Conservation (phyloP, 2,888 invertebrate species). For the Sinodicranocentrus sp. region DNA sequence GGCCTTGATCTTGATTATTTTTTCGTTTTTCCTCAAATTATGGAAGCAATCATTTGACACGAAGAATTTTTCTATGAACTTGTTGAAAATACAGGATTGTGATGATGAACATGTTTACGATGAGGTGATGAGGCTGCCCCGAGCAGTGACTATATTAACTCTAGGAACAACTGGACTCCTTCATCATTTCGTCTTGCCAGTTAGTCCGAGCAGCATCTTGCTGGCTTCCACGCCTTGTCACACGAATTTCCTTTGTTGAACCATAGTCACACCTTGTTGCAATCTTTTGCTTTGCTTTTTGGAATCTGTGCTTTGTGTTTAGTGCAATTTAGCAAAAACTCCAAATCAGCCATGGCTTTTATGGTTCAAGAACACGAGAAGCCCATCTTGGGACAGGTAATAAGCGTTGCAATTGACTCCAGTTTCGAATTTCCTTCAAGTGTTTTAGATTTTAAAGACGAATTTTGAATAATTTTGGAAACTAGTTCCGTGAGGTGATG, state of each 20-base stretch:
- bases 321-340: slow-evolving; percentile 3
- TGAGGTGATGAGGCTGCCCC: not conserved
- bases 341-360: slow-evolving; percentile 62
- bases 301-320: slow-evolving; percentile 43
- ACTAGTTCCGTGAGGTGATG: slow-evolving; percentile 47
- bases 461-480: not conserved
- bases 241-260: not conserved
- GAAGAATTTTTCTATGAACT: not conserved
- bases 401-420: not conserved
- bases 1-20: slow-evolving; percentile 47
- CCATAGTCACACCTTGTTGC: not conserved
- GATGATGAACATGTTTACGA: slow-evolving; percentile 10
- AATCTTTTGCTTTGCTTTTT: slow-evolving; percentile 52
- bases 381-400: slow-evolving; percentile 51
- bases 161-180: not conserved
- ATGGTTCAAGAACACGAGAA: slow-evolving; percentile 54
- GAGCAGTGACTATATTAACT: slow-evolving; percentile 44
- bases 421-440: no score
- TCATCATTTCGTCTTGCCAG: slow-evolving; percentile 64
- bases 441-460: not conserved
- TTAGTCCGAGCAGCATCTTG: slow-evolving; percentile 60
- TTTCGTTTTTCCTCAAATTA: slow-evolving; percentile 3
- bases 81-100: not conserved
- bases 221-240: slow-evolving; percentile 14
- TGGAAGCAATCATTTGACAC: slow-evolving; percentile 33